phyloP scores from a whole-genome alignment of 2,888 invertebrate genomes.

The Malthinus flaveolus region DNA sequence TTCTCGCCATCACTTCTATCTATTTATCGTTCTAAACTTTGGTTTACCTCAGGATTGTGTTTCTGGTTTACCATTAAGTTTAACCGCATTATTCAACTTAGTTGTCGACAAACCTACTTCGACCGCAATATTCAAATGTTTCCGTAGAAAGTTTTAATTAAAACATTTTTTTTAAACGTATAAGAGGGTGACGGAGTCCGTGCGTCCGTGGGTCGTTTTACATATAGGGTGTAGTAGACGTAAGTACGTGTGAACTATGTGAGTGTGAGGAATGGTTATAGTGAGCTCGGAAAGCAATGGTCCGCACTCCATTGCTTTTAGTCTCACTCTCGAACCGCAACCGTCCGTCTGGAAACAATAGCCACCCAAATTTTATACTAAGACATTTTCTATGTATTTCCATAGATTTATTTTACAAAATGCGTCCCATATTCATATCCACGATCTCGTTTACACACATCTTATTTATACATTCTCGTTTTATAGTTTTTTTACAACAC shows the following conservation, averaged over 20 bases:
- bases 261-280: slow-evolving; percentile 52
- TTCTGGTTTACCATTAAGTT: slow-evolving; percentile 21
- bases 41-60: slow-evolving; percentile 31
- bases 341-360: slow-evolving; percentile 41
- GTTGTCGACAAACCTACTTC: not conserved
- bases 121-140: not conserved
- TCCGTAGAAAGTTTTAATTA: not conserved
- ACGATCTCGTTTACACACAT: slow-evolving; percentile 23
- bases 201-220: slow-evolving; percentile 23
- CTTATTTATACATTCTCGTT: slow-evolving; percentile 16
- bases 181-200: slow-evolving; percentile 14
- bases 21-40: slow-evolving; percentile 28
- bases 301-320: slow-evolving; percentile 53
- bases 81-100: slow-evolving; percentile 13
- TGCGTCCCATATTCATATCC: slow-evolving; percentile 24
- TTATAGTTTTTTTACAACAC: slow-evolving; percentile 18
- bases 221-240: slow-evolving; percentile 25
- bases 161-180: not conserved
- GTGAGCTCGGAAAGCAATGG: slow-evolving; percentile 47
- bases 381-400: slow-evolving; percentile 52
- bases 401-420: slow-evolving; percentile 49
- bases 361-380: slow-evolving; percentile 50
- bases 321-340: slow-evolving; percentile 44
- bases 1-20: slow-evolving; percentile 30
- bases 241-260: slow-evolving; percentile 50